Conservation (phyloP, 2,113 vertebrate species). For the Gopherus evgoodei region DNA sequence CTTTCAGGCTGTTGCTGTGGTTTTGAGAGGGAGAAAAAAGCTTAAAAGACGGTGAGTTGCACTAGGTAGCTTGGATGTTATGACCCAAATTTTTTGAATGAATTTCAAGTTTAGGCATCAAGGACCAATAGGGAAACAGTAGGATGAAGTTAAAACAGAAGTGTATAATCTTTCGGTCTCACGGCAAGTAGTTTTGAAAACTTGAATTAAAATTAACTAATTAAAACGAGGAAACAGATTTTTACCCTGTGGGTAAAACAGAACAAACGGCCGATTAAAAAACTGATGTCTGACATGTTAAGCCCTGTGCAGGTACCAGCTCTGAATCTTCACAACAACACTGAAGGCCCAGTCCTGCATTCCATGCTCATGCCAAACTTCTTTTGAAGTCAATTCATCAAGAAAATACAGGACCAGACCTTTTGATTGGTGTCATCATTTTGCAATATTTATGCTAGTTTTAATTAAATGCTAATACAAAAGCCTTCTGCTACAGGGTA, state of each 20-base stretch:
- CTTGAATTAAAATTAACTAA: neutral
- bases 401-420: neutral
- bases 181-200: neutral
- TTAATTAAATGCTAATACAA: neutral
- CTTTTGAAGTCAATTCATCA: neutral
- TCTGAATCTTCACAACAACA: neutral
- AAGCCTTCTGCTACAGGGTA: neutral
- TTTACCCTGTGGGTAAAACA: neutral
- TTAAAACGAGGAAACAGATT: neutral
- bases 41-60: neutral
- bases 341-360: neutral
- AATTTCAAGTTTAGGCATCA: neutral
- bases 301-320: neutral
- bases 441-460: neutral
- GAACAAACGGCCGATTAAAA: neutral
- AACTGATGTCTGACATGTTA: neutral
- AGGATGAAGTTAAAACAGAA: neutral
- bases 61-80: rapidly evolving
- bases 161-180: neutral
- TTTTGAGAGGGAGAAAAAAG: neutral
- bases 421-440: neutral
- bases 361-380: neutral
- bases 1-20: neutral
- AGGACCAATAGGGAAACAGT: neutral
- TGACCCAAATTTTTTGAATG: neutral